These are phyloP conservation scores for Mactra quadrangularis DNA, from an alignment of 1,140 invertebrate species.

Conservation along the genomic window DNA sequence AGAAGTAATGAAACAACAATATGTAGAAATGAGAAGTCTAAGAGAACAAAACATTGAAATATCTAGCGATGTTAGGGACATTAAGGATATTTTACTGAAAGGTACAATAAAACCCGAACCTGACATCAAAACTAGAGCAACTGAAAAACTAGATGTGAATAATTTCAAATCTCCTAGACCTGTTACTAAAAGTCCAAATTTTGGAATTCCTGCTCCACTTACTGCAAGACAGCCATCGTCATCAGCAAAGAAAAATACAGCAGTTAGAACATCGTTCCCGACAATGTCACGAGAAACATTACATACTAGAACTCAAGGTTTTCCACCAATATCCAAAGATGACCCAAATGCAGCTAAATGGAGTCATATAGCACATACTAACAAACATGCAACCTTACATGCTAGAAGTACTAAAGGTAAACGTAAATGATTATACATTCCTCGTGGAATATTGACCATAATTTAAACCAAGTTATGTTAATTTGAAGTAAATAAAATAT, in stretches of 20 bases:
- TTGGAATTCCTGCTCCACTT: constrained; percentile 25
- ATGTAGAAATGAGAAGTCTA: constrained; percentile 76
- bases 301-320: constrained; percentile 4
- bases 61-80: constrained; percentile 73
- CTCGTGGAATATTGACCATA: no score
- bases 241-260: constrained; percentile 18
- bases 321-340: constrained; percentile 40
- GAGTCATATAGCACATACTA: constrained; percentile 14
- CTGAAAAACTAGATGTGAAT: constrained; percentile 57
- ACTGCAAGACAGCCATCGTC: constrained; percentile 26
- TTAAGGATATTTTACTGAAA: constrained; percentile 72
- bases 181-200: constrained; percentile 45
- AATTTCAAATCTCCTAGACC: constrained; percentile 49
- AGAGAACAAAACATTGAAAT: constrained; percentile 75
- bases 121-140: constrained; percentile 2
- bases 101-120: constrained; percentile 43
- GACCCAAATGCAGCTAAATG: constrained; percentile 41
- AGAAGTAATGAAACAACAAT: constrained; percentile 78
- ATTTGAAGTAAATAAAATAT: no score
- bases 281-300: constrained; percentile 6
- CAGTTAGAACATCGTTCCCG: constrained; percentile 42
- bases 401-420: background rate
- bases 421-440: background rate
- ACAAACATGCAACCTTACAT: constrained; percentile 11
- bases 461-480: background rate